Base-by-base conservation (phyloP, 2,888 invertebrate genomes). In the Muschampia plurimacula region DNA sequence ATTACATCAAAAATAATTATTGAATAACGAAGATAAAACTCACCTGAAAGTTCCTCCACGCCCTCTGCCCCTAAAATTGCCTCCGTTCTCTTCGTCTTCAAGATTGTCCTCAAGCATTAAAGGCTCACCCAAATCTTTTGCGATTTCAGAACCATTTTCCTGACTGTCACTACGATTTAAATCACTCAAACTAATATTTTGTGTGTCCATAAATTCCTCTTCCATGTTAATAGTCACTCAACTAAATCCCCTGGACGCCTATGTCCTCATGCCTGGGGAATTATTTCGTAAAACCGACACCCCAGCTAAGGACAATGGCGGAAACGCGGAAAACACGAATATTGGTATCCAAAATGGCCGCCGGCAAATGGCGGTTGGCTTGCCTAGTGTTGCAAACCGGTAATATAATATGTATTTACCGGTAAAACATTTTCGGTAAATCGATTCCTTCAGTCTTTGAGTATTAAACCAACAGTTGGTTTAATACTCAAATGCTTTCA, bases 1-100 rank as follows among this genome's bases (percentile, higher is more conserved):
- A 13, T 2, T 13, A 22, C 2, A 9, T 22, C 15, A 55, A 6
- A 55, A 8, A n/a, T 5, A 22, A n/a, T 5, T 55, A 7, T 15
- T 12, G 1, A 5, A 2, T 59, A 15, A 10, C 32, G n/a, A 67
- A 39, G 9, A 67, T 15, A 55, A 46, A 44, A 22, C 12, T 46
- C 78, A 94, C 94, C 92, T 91, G 83, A 90, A 94, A 76, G 87
- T 91, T 0, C 92, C 93, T 12, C 93, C 89, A 22, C 92, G 92
- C 1, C 92, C 85, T 65, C 86, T 86, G 46, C 87, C 89, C 64
- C 94, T 83, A 78, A 89, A 93, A 75, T 81, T 85, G 74, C 85
- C 87, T 1, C 86, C 85, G 4, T 86, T 86, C 3, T 93, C 93
- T 9, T 93, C 93, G 67, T 93, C 93, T 7, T 93, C 93, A 73